These are phyloP conservation scores for Patagioenas fasciata DNA, from an alignment of 2,113 vertebrate genomes.

Conservation along the genomic window DNA sequence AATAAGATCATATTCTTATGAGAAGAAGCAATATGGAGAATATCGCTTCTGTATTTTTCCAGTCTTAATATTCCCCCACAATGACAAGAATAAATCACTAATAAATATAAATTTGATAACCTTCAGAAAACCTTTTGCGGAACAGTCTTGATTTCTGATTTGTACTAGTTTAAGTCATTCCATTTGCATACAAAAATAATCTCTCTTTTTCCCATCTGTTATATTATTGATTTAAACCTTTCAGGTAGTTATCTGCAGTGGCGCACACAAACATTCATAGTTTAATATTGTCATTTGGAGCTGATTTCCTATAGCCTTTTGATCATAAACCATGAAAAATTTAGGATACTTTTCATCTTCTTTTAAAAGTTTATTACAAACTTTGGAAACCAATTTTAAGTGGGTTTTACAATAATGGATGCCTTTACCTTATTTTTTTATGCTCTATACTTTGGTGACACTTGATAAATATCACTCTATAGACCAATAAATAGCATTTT, in stretches of 20 bases:
- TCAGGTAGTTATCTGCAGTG: slow-evolving; percentile 54
- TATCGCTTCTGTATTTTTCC: neutral
- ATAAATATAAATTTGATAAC: slow-evolving; percentile 48
- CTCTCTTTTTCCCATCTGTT: slow-evolving; percentile 54
- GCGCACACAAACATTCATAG: slow-evolving; percentile 41
- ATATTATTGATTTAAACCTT: slow-evolving; percentile 57
- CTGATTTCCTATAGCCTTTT: slow-evolving; percentile 38
- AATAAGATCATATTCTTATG: neutral
- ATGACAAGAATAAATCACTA: slow-evolving; percentile 17
- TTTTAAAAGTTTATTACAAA: slow-evolving; percentile 37
- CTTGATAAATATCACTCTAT: slow-evolving; percentile 8
- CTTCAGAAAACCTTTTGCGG: slow-evolving; percentile 29
- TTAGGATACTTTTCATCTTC: neutral
- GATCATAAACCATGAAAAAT: slow-evolving; percentile 42
- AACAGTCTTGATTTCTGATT: slow-evolving; percentile 8
- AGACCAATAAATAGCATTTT: slow-evolving; percentile 7
- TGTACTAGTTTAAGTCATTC: slow-evolving; percentile 45
- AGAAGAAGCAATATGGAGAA: neutral
- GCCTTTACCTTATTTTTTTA: neutral
- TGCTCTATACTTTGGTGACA: neutral
- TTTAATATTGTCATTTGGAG: slow-evolving; percentile 47
- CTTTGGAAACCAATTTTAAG: neutral
- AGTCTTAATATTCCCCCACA: neutral
- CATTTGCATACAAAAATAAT: slow-evolving; percentile 62
- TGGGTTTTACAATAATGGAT: neutral